Evolutionary conservation across 1,140 invertebrate genomes (phyloP), one percentile per base, ranked within the genome.

Genomic region (Diprion similis): DNA sequence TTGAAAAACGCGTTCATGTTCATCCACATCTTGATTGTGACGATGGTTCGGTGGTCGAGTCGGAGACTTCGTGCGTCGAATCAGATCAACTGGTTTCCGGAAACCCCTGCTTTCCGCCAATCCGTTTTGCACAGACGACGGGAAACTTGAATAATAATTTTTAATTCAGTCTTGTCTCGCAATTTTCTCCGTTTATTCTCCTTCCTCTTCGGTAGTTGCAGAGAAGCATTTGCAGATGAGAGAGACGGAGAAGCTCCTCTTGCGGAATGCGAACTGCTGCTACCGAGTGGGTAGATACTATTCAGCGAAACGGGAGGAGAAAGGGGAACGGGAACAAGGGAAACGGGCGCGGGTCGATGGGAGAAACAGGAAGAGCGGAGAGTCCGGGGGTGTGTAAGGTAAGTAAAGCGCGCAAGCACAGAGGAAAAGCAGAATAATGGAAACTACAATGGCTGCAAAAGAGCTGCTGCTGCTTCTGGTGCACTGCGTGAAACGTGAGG

Each of bases 361-460:
- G 51, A 59, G 51, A 59, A 13, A 59, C 11, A 59, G 51, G 51
- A 59, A 37, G 51, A 59, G n/a, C 51, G 11, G 11, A 0, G 51
- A 8, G 0, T 8, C 6, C 4, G n/a, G 0, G 51, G n/a, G 51
- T 4, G 51, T 15, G 51, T 59, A 59, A 17, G 51, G 51, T 59
- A 7, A 17, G 51, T 59, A 59, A 59, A 15, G n/a, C 24, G 51
- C 51, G 11, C 11, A 8, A 59, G 51, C 51, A 59, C 51, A 13
- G 51, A 59, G n/a, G 11, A 17, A 59, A 59, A 59, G 51, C 51
- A 17, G 51, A 59, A 59, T 59, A 59, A 59, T 59, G 51, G 51
- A 59, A 59, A 59, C 51, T 59, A 59, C 51, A 59, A 59, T 59
- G 51, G 51, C 51, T 59, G 51, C 51, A 59, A 59, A 59, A 59